A percentile compares a stretch with the other conserved stretches of the same genome.
Evolutionary conservation across 2,888 invertebrate species (phyloP).

Genomic region (Axea sp.): DNA sequence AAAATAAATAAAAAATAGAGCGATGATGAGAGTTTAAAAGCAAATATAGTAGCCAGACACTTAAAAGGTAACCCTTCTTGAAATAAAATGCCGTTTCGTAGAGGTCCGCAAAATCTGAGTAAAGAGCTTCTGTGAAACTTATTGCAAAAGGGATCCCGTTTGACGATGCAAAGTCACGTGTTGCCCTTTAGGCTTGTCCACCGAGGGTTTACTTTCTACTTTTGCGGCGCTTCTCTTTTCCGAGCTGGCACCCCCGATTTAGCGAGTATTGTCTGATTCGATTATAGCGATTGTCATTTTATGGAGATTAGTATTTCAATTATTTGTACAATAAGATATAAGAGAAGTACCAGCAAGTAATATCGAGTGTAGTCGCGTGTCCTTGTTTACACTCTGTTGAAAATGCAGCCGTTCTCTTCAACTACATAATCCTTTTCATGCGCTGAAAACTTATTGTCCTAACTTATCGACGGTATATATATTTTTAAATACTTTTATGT

Average conservation of each 20-base stretch:
- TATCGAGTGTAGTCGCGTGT: conserved; percentile 77
- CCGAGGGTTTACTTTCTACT: conserved; percentile 68
- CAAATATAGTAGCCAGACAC: conserved; percentile 7
- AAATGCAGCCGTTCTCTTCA: conserved; percentile 45
- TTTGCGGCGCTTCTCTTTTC: conserved; percentile 69
- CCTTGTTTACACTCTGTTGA: conserved; percentile 71
- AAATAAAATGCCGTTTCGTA: conserved; percentile 35
- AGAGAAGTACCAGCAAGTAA: conserved; percentile 64
- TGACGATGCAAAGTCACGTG: conserved; percentile 76
- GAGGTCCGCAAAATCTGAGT: conserved; percentile 43
- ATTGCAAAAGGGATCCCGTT: conserved; percentile 53
- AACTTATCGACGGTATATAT: conserved; percentile 70
- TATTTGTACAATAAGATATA: conserved; percentile 75
- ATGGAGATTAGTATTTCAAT: conserved; percentile 78
- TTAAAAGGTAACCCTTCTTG: conserved; percentile 5
- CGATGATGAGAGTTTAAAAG: background rate
- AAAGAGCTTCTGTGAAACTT: conserved; percentile 25
- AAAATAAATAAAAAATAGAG: too few species aligned
- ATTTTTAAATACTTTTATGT: too few species aligned
- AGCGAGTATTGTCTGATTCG: conserved; percentile 69
- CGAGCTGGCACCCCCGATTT: conserved; percentile 69
- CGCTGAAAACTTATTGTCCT: conserved; percentile 69
- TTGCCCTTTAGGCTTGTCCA: conserved; percentile 67
- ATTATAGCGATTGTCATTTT: conserved; percentile 72
- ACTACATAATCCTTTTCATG: conserved; percentile 68